Evolutionary conservation across 2,888 invertebrate genomes (phyloP), one percentile per base, ranked within the genome.

Genomic region (Ophion ellenae): DNA sequence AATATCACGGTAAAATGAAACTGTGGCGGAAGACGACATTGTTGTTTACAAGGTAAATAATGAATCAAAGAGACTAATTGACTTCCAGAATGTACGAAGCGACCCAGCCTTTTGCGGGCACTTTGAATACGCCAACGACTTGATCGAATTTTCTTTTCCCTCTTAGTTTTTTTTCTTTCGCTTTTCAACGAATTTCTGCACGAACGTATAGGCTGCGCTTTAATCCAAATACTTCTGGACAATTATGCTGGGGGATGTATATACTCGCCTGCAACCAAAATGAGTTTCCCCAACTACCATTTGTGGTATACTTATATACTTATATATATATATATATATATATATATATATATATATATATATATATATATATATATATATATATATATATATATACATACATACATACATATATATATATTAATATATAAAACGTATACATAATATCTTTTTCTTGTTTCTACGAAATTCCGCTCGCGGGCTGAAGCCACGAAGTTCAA

Each of bases 401-500:
- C 47, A 32, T 59, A 24, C 1, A 24, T 24, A n/a, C n/a, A n/a
- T n/a, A n/a, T n/a, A n/a, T n/a, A n/a, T n/a, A n/a, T 77, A 57
- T 69, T 17, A 24, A 69, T 45, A 69, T 75, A 45, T 53, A 53
- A 14, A 11, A 17, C 53, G 53, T 53, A 14, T 17, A 53, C 11
- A 11, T 47, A 24, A 45, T 67, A 67, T 47, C 66, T 83, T 73
- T 74, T 77, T 74, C 73, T 78, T 74, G 73, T 78, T 53, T 64
- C 59, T 47, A 67, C 53, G 67, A 81, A 77, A 81, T 77, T 84
- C 45, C 10, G 69, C 69, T 78, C 32, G 69, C 57, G 61, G 63
- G 40, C 63, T 64, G n/a, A 67, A 45, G 71, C 71, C 36, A 66
- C 81, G 40, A 84, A 84, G 81, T 84, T 84, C 45, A 36, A 66